These are phyloP conservation scores for Potorous gilbertii DNA, from an alignment of 2,797 vertebrate species.

Conservation along the genomic window DNA sequence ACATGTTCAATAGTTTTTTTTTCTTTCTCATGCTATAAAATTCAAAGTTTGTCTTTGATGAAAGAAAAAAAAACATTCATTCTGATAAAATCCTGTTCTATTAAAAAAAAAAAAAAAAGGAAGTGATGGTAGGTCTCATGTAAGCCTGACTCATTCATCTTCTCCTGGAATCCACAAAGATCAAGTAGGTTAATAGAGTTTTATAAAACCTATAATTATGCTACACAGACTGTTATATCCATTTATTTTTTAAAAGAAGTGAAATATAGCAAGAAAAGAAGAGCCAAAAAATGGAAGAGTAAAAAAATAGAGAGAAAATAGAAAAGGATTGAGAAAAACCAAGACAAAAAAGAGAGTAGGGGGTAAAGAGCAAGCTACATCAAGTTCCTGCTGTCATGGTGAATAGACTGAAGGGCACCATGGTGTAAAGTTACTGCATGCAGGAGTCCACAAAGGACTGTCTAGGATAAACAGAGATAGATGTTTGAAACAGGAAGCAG, in stretches of 20 bases:
- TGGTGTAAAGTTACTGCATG: background rate
- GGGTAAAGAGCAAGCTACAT: background rate
- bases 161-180: background rate
- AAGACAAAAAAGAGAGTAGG: background rate
- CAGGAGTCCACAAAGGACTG: background rate
- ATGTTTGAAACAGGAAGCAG: background rate
- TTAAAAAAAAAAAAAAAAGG: too few relatives aligned
- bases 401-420: background rate
- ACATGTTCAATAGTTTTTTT: background rate
- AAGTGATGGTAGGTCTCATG: background rate
- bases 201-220: background rate
- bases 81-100: background rate
- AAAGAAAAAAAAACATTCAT: constrained; percentile 28
- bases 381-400: background rate
- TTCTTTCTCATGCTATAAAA: background rate
- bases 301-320: background rate
- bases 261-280: background rate
- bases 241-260: constrained; percentile 37
- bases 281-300: background rate
- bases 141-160: background rate
- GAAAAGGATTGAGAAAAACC: background rate
- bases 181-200: background rate
- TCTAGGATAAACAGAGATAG: background rate
- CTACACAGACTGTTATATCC: constrained; percentile 15
- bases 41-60: constrained; percentile 5